Evolutionary conservation across 2,113 vertebrate genomes (phyloP).

Genomic region (Plecotus auritus): DNA sequence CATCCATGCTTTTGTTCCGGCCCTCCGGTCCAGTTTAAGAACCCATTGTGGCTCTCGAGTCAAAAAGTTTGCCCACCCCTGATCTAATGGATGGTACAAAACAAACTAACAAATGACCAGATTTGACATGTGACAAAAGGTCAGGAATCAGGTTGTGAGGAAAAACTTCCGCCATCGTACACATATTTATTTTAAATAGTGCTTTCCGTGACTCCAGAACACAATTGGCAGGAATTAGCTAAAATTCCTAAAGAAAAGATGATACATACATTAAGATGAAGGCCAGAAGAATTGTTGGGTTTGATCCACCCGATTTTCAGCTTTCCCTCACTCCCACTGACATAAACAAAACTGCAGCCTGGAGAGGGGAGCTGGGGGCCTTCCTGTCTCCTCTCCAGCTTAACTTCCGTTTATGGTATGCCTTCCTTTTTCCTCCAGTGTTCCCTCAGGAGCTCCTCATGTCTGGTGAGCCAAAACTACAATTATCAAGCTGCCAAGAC

Average conservation of each 20-base stretch:
- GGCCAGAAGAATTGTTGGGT: slow-evolving; percentile 7
- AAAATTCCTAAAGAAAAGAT: not conserved
- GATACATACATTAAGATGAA: slow-evolving; percentile 47
- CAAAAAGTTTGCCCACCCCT: too few relatives aligned
- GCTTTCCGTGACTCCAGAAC: not conserved
- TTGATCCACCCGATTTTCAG: not conserved
- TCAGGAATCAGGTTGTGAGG: not conserved
- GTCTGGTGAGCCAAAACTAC: slow-evolving; percentile 58
- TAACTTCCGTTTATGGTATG: slow-evolving; percentile 51
- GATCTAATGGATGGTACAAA: not conserved
- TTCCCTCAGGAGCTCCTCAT: slow-evolving; percentile 57
- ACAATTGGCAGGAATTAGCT: not conserved
- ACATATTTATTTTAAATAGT: not conserved
- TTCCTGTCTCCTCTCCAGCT: slow-evolving; percentile 9
- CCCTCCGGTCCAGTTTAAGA: too few relatives aligned
- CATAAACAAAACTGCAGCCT: slow-evolving; percentile 11
- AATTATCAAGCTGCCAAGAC: slow-evolving; percentile 37
- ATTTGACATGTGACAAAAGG: not conserved
- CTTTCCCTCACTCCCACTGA: slow-evolving; percentile 20
- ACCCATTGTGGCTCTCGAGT: too few relatives aligned
- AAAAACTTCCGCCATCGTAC: not conserved
- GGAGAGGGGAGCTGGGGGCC: not conserved
- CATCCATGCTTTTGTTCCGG: too few relatives aligned
- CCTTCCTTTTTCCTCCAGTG: slow-evolving; percentile 49
- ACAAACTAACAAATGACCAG: not conserved